Base-by-base conservation (phyloP, 2,113 vertebrate genomes). In the Eulacestoma nigropectus region DNA sequence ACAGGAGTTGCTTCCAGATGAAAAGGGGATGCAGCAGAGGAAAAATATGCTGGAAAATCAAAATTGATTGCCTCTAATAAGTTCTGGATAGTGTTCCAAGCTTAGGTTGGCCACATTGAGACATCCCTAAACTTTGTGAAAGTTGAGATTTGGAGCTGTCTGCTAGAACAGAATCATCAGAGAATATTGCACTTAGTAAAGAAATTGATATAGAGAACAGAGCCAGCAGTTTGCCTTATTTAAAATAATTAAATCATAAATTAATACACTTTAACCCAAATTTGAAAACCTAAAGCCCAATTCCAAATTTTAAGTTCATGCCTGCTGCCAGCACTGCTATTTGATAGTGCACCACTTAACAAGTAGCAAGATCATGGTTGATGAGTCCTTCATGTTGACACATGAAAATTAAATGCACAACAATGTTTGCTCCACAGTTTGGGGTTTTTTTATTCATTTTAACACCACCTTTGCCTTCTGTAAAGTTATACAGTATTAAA, bases 401-500 rank as follows among this genome's bases (percentile, higher is more conserved):
- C 9, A 64, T 49, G 65, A 63, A 74, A 81, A 89, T 87, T 78
- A 93, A 96, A 80, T 76, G 93, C 53, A 79, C 75, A 65, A 88
- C 41, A n/a, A 25, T 20, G 20, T 42, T 84, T 63, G 11, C 46
- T 56, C 49, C 10, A 0, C 7, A 33, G 19, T 56, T 70, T 77
- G 30, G 41, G 20, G 1, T 0, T 5, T 23, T 79, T 69, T 37
- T 1, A 27, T 60, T 41, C 6, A 21, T 79, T 94, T 94, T 80
- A 95, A 91, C 64, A 89, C 68, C 69, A 93, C 53, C 53, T 95
- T 96, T 97, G 95, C 94, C 94, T 93, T 70, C 60, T 62, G 69
- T 68, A 81, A 97, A 93, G 39, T 95, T 93, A 83, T 13, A 70
- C 7, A 10, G 7, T 74, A 69, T 96, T 96, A 92, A 98, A 97